phyloP scores from a whole-genome alignment of 64 coral and sea anemone species.

The Pocillopora damicornis region DNA sequence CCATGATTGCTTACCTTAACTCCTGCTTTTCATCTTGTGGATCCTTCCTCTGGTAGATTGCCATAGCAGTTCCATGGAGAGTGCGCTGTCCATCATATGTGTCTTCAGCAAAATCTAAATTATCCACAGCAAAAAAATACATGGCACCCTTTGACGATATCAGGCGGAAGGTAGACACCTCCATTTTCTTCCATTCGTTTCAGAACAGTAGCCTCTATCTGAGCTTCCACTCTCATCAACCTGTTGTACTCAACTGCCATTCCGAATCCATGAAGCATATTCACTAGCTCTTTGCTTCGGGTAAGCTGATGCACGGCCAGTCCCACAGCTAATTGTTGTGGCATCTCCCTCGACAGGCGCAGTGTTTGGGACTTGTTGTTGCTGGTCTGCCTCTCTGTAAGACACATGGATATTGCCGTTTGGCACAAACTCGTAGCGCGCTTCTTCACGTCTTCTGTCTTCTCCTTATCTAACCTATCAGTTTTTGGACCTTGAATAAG shows the following conservation, averaged over 20 bases:
- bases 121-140: slow-evolving; percentile 53
- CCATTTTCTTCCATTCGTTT: slow-evolving; percentile 23
- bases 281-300: slow-evolving; percentile 25
- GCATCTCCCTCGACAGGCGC: neutral
- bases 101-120: slow-evolving; percentile 44
- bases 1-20: neutral
- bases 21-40: slow-evolving; percentile 30
- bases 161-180: slow-evolving; percentile 31
- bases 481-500: slow-evolving; percentile 9
- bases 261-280: slow-evolving; percentile 27
- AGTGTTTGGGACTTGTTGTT: slow-evolving; percentile 25
- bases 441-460: slow-evolving; percentile 15
- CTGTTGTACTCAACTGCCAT: slow-evolving; percentile 45
- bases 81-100: slow-evolving; percentile 43
- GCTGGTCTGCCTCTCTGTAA: slow-evolving; percentile 5
- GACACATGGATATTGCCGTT: slow-evolving; percentile 7
- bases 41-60: slow-evolving; percentile 43
- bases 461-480: neutral
- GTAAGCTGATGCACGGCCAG: neutral
- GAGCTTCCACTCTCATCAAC: slow-evolving; percentile 25
- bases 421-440: slow-evolving; percentile 8
- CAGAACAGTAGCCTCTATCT: slow-evolving; percentile 39
- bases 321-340: slow-evolving; percentile 1
- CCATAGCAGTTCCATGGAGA: slow-evolving; percentile 54
- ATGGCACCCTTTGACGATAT: slow-evolving; percentile 43